Evolutionary conservation across 2,888 invertebrate genomes (phyloP).

Genomic region (Endomychus coccineus): DNA sequence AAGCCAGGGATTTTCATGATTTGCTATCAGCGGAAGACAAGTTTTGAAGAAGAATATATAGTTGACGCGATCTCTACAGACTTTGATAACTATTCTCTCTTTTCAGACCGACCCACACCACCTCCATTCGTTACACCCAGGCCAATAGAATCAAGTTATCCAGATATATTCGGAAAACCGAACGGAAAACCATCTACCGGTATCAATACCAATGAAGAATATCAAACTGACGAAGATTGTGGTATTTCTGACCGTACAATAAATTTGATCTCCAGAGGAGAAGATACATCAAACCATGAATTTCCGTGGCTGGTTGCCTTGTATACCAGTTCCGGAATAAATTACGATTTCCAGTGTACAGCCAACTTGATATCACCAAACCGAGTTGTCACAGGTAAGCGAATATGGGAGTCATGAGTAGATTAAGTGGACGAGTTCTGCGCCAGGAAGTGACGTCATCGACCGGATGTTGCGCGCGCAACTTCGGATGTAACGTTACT

Average conservation of each 20-base stretch:
- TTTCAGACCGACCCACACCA: neutral
- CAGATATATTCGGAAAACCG: neutral
- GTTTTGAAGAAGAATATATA: no score
- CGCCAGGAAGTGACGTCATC: no score
- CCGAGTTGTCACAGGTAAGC: slow-evolving; percentile 37
- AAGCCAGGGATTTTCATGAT: no score
- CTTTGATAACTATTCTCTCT: no score
- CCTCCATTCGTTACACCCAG: neutral
- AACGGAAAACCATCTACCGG: no score
- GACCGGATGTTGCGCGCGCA: no score
- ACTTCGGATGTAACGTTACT: no score
- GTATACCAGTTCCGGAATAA: slow-evolving; percentile 24
- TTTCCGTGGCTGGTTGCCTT: slow-evolving; percentile 36
- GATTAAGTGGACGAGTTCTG: no score
- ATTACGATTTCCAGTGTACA: slow-evolving; percentile 35
- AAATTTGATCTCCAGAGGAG: slow-evolving; percentile 31
- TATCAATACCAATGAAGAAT: neutral
- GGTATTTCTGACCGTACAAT: slow-evolving; percentile 25
- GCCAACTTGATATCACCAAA: slow-evolving; percentile 32
- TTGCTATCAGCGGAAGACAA: no score
- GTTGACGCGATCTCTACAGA: no score
- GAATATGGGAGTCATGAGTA: no score
- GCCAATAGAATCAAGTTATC: no score
- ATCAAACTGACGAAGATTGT: slow-evolving; percentile 18
- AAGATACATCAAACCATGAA: slow-evolving; percentile 22